Evolutionary conservation across 1,140 invertebrate genomes (phyloP).

Genomic region (Chrysomallon squamiferum): DNA sequence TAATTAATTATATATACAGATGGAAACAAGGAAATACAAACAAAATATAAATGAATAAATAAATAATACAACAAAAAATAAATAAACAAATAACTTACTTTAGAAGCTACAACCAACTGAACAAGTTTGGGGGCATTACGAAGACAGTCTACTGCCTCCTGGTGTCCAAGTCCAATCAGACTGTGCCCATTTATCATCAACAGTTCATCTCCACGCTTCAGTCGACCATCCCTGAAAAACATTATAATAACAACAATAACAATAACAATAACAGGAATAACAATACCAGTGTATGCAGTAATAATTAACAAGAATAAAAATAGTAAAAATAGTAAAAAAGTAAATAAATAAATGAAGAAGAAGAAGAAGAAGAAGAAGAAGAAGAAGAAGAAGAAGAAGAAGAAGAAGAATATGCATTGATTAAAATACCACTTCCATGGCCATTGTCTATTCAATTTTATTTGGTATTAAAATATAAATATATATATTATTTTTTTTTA

Average conservation of each 20-base stretch:
- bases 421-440: too few relatives aligned
- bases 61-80: neutral
- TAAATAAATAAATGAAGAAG: too few relatives aligned
- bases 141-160: slow-evolving; percentile 77
- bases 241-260: neutral
- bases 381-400: slow-evolving; percentile 9
- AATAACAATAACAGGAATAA: neutral
- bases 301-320: neutral
- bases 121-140: slow-evolving; percentile 72
- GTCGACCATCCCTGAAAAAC: slow-evolving; percentile 74
- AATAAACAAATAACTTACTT: slow-evolving; percentile 33
- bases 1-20: too few relatives aligned
- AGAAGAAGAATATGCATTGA: too few relatives aligned
- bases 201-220: slow-evolving; percentile 83
- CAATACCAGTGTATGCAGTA: neutral
- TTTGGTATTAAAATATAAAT: too few relatives aligned
- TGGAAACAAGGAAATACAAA: too few relatives aligned
- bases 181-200: slow-evolving; percentile 85
- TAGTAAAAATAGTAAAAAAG: too few relatives aligned
- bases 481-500: too few relatives aligned
- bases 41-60: too few relatives aligned
- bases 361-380: slow-evolving; percentile 27
- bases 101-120: slow-evolving; percentile 73
- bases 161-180: slow-evolving; percentile 77
- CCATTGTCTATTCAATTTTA: too few relatives aligned